A percentile compares a stretch with the other conserved stretches of the same genome.
phyloP scores from a whole-genome alignment of 2,113 vertebrate species.

The Cottus gobio region DNA sequence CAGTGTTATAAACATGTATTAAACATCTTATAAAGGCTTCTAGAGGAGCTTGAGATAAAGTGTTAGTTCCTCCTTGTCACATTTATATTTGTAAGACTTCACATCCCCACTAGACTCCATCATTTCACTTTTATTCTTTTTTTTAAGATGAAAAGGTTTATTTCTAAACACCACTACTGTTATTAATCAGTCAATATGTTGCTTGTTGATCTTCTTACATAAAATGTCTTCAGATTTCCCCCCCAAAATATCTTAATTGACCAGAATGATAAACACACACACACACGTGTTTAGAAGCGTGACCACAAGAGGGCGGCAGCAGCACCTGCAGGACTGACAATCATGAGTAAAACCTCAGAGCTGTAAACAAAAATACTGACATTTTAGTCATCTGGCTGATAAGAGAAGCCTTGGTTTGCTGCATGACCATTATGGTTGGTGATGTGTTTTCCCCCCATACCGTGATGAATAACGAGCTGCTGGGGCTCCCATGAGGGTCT shows the following conservation, averaged over 20 bases:
- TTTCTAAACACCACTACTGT: background rate
- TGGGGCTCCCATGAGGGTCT: background rate
- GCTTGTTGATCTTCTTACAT: background rate
- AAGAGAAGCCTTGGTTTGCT: background rate
- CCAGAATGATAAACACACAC: background rate
- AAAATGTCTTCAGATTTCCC: background rate
- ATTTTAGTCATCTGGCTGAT: background rate
- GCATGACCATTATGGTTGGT: background rate
- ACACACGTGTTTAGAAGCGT: background rate
- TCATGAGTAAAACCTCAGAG: background rate
- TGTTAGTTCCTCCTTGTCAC: background rate
- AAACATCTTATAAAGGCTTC: too few species aligned
- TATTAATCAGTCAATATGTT: background rate
- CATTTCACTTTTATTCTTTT: too few species aligned
- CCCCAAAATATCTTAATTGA: background rate
- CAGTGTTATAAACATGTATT: background rate
- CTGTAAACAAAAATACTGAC: background rate
- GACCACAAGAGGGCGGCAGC: slow-evolving; percentile 60
- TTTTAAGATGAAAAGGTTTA: background rate
- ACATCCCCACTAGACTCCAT: too few species aligned
- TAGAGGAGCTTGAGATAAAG: background rate
- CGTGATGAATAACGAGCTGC: background rate
- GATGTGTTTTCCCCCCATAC: background rate
- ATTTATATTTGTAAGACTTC: too few species aligned
- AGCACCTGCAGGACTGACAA: background rate